A percentile compares a stretch with the other conserved stretches of the same genome.
Conservation (phyloP, 1,140 invertebrate genomes). For the Plectus sambesii region DNA sequence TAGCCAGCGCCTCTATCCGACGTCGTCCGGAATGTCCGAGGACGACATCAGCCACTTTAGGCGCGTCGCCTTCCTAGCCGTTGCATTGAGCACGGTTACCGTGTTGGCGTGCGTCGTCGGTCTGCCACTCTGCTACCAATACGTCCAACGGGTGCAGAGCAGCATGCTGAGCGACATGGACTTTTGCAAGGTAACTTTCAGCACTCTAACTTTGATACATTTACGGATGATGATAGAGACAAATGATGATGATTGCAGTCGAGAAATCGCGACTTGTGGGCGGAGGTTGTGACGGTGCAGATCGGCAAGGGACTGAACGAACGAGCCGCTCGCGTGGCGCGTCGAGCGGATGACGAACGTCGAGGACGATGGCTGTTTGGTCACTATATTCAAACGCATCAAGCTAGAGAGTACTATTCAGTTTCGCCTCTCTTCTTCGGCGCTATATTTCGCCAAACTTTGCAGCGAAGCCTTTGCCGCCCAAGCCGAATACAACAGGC, state of each 20-base stretch:
- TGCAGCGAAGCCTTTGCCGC: constrained; percentile 11
- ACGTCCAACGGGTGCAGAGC: constrained; percentile 38
- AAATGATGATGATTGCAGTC: constrained; percentile 30
- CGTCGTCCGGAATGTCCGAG: too few species aligned
- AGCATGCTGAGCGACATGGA: constrained; percentile 36
- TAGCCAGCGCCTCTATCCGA: too few species aligned
- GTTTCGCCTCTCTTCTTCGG: not conserved
- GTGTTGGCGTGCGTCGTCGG: constrained; percentile 39
- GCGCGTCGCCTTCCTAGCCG: constrained; percentile 40
- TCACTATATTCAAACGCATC: constrained; percentile 36
- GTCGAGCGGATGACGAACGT: constrained; percentile 17
- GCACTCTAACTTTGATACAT: too few species aligned
- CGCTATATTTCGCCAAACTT: constrained; percentile 5
- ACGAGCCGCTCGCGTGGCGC: constrained; percentile 31
- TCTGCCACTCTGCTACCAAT: constrained; percentile 40
- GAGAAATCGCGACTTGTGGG: constrained; percentile 41
- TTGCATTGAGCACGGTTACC: constrained; percentile 42
- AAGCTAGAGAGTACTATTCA: constrained; percentile 15
- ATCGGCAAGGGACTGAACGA: constrained; percentile 32
- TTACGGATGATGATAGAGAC: too few species aligned
- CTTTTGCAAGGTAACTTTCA: constrained; percentile 36
- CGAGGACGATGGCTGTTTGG: constrained; percentile 43
- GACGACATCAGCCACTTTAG: too few species aligned
- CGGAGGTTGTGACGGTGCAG: constrained; percentile 40
- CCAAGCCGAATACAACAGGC: constrained; percentile 5